Conservation (phyloP, 2,888 invertebrate genomes). For the Apocheima hispidaria region DNA sequence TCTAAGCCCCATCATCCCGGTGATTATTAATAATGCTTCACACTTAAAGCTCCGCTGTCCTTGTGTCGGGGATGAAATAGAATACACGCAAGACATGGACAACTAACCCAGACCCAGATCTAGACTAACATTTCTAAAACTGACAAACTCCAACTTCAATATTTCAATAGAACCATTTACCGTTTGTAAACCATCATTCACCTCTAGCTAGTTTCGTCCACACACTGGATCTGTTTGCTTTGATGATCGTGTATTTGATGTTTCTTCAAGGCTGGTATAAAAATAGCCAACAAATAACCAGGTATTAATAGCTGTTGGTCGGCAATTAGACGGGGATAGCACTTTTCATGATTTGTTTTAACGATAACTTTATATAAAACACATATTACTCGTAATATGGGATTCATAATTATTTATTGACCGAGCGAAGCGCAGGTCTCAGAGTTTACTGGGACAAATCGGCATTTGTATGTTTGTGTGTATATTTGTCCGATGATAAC, state of each 20-base stretch:
- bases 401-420: neutral
- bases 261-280: constrained; percentile 20
- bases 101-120: neutral
- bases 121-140: neutral
- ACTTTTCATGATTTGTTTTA: constrained; percentile 20
- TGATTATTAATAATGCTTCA: too few species aligned
- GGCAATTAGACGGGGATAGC: constrained; percentile 27
- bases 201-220: constrained; percentile 16
- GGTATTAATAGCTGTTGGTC: constrained; percentile 24
- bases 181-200: constrained; percentile 20
- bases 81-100: too few species aligned
- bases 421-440: too few species aligned
- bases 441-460: too few species aligned
- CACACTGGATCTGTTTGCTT: constrained; percentile 23
- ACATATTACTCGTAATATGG: constrained; percentile 4
- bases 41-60: too few species aligned
- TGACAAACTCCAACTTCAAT: neutral
- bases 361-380: constrained; percentile 4
- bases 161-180: constrained; percentile 9
- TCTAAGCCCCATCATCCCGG: too few species aligned
- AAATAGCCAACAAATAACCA: constrained; percentile 27
- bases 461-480: too few species aligned
- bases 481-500: too few species aligned
- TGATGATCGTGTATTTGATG: constrained; percentile 32
- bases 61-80: too few species aligned